Percentiles rank a stretch among this genome's conserved stretches.
Evolutionary conservation across 2,113 vertebrate genomes (phyloP).

Genomic region (Hemibagrus wyckioides): DNA sequence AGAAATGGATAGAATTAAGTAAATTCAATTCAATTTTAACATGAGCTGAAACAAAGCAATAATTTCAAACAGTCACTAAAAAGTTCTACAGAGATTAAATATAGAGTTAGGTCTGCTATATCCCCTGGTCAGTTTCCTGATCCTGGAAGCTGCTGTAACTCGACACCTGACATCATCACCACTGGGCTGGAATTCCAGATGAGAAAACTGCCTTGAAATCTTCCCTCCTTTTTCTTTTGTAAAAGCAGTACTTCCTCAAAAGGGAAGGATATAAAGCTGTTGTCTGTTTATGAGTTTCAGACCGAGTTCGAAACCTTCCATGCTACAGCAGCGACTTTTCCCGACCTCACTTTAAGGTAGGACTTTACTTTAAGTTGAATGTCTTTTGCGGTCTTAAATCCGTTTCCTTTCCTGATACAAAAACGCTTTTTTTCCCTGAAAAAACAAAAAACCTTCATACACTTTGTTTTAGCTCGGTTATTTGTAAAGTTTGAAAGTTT

Average conservation of each 20-base stretch:
- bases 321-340: background rate
- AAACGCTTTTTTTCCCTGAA: no score
- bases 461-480: background rate
- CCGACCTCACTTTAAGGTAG: constrained; percentile 57
- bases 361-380: background rate
- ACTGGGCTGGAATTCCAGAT: constrained; percentile 63
- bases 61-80: background rate
- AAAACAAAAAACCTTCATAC: no score
- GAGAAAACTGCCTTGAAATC: constrained; percentile 45
- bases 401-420: background rate
- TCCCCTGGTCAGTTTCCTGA: background rate
- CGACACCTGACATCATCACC: constrained; percentile 69
- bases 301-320: constrained; percentile 6
- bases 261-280: constrained; percentile 60
- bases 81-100: background rate
- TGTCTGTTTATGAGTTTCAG: constrained; percentile 51
- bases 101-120: background rate
- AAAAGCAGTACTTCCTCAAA: constrained; percentile 70
- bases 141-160: constrained; percentile 50
- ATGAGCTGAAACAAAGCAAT: background rate
- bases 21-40: background rate
- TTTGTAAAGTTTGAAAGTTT: background rate
- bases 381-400: background rate
- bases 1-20: background rate
- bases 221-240: background rate